Percentiles rank a stretch among this genome's conserved stretches.
Evolutionary conservation across 92 coral and sea anemone genomes (phyloP).

Genomic region (Epizoanthus stellaris): DNA sequence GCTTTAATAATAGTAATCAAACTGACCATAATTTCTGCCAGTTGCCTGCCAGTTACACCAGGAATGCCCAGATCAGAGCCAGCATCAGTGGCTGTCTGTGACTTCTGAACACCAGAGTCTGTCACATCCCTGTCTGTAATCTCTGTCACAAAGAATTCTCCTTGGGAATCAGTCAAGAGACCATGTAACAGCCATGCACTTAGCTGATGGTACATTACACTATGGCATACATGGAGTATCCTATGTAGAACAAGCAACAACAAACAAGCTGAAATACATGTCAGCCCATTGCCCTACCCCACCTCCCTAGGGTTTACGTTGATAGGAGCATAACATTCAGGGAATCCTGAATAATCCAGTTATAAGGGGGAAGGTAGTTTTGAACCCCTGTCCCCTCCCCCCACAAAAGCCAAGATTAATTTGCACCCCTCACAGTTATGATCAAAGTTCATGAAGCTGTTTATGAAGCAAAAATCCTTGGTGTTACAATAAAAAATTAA

Average conservation of each 20-base stretch:
- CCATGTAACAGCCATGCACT: constrained; percentile 97
- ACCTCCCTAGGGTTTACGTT: too few species aligned
- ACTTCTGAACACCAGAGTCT: constrained; percentile 41
- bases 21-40: constrained; percentile 83
- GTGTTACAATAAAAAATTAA: too few species aligned
- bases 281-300: too few species aligned
- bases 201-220: constrained; percentile 96
- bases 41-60: constrained; percentile 85
- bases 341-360: too few species aligned
- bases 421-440: too few species aligned
- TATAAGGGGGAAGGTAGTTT: too few species aligned
- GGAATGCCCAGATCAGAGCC: constrained; percentile 78
- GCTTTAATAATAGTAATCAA: too few species aligned
- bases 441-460: too few species aligned
- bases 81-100: constrained; percentile 8
- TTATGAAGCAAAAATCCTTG: too few species aligned
- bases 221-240: constrained; percentile 93
- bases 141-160: constrained; percentile 85
- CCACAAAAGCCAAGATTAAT: too few species aligned
- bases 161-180: constrained; percentile 73
- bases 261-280: not conserved
- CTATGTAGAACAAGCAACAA: constrained; percentile 37
- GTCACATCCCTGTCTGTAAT: constrained; percentile 55
- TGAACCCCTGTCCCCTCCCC: too few species aligned
- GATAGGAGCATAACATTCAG: too few species aligned